These are phyloP conservation scores for Brassicogethes aeneus DNA, from an alignment of 2,888 invertebrate genomes.

Conservation along the genomic window DNA sequence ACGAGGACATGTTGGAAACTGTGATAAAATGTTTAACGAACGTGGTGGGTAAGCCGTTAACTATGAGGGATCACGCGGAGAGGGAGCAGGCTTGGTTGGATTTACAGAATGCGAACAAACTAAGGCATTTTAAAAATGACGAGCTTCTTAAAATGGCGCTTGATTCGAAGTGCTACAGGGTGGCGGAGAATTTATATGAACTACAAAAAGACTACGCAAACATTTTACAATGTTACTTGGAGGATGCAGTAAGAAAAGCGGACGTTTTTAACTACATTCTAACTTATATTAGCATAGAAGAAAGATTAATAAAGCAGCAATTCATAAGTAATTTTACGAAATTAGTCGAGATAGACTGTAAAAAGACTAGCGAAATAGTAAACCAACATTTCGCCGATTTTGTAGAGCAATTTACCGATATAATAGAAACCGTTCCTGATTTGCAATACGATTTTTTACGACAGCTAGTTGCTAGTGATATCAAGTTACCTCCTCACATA, in stretches of 20 bases:
- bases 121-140: slow-evolving; percentile 49
- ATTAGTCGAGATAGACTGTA: slow-evolving; percentile 51
- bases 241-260: slow-evolving; percentile 51
- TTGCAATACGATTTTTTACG: slow-evolving; percentile 50
- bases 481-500: slow-evolving; percentile 41
- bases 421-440: slow-evolving; percentile 39
- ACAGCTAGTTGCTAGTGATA: slow-evolving; percentile 42
- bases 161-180: slow-evolving; percentile 58
- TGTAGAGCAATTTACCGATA: slow-evolving; percentile 39
- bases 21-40: slow-evolving; percentile 45
- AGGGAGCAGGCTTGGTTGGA: slow-evolving; percentile 67
- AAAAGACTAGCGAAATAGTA: slow-evolving; percentile 54
- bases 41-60: slow-evolving; percentile 25
- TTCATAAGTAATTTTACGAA: slow-evolving; percentile 41
- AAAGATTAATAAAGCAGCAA: slow-evolving; percentile 42
- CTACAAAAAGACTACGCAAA: slow-evolving; percentile 48
- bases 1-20: slow-evolving; percentile 45
- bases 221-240: slow-evolving; percentile 59
- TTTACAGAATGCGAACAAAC: slow-evolving; percentile 52
- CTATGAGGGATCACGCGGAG: slow-evolving; percentile 50
- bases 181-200: slow-evolving; percentile 62
- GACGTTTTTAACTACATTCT: slow-evolving; percentile 53
- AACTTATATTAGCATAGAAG: slow-evolving; percentile 37
- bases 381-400: slow-evolving; percentile 46
- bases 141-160: slow-evolving; percentile 53